Percentiles rank a stretch among this genome's conserved stretches.
Evolutionary conservation across 2,797 vertebrate genomes (phyloP).

Genomic region (Coregonus ussuriensis): DNA sequence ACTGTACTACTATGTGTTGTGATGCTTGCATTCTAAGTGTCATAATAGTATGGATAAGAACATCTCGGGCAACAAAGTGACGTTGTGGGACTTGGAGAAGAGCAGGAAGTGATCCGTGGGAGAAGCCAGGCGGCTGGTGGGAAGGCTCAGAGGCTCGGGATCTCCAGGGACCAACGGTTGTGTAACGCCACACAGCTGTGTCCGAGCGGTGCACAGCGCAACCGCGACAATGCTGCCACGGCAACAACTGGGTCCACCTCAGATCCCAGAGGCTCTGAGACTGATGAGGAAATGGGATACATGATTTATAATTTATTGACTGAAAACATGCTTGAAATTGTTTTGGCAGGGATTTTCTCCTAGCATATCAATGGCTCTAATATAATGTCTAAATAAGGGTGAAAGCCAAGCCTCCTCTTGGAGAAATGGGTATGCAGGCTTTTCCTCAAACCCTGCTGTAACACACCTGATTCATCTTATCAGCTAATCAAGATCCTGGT

Average conservation of each 20-base stretch:
- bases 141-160: neutral
- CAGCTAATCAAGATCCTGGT: neutral
- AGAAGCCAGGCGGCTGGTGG: neutral
- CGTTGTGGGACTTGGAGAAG: neutral
- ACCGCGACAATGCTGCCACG: neutral
- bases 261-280: slow-evolving; percentile 1
- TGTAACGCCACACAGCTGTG: neutral
- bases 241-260: neutral
- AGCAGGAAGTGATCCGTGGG: neutral
- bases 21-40: neutral
- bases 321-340: slow-evolving; percentile 4
- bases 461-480: neutral
- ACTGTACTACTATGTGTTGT: neutral
- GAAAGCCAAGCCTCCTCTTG: neutral
- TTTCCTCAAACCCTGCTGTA: neutral
- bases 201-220: too few relatives aligned
- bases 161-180: neutral
- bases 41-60: neutral
- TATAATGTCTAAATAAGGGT: neutral
- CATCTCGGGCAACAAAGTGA: neutral
- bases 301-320: slow-evolving; percentile 4
- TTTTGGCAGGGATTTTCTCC: neutral
- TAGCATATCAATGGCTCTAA: neutral
- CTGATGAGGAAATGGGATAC: slow-evolving; percentile 3
- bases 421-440: neutral